Evolutionary conservation across 2,797 vertebrate species (phyloP).

Genomic region (Columba guinea): DNA sequence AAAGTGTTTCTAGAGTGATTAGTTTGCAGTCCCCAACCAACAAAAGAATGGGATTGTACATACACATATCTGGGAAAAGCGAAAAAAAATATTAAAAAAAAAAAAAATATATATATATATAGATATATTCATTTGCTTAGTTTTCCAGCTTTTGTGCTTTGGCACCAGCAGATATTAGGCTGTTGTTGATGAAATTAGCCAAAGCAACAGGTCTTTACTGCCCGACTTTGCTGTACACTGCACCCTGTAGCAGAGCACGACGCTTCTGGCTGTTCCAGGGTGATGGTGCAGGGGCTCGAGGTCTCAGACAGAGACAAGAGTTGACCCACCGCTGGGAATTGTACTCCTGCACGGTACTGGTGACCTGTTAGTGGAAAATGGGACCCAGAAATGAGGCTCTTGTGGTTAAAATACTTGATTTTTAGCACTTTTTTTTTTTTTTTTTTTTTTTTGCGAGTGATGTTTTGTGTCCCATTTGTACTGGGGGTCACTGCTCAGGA

Average conservation of each 20-base stretch:
- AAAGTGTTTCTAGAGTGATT: not conserved
- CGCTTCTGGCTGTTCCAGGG: not conserved
- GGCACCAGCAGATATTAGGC: not conserved
- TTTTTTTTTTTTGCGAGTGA: too few species aligned
- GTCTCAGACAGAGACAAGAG: not conserved
- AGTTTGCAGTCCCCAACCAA: not conserved
- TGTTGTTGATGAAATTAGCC: not conserved
- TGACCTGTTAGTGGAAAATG: not conserved
- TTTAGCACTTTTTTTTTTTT: too few species aligned
- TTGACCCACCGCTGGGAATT: not conserved
- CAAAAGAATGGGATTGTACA: not conserved
- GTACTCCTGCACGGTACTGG: not conserved
- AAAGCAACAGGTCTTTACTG: not conserved
- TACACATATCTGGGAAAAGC: fast-evolving
- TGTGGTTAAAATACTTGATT: not conserved
- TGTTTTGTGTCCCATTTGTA: fast-evolving
- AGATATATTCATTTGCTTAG: not conserved
- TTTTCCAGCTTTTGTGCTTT: not conserved
- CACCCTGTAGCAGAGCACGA: fast-evolving
- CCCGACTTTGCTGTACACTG: fast-evolving
- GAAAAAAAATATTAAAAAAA: too few species aligned
- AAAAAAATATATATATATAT: too few species aligned
- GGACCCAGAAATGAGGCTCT: not conserved
- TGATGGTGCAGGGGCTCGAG: not conserved
- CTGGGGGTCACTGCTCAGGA: fast-evolving